Base-by-base conservation (phyloP, 2,113 vertebrate genomes). In the Bagarius yarrelli region DNA sequence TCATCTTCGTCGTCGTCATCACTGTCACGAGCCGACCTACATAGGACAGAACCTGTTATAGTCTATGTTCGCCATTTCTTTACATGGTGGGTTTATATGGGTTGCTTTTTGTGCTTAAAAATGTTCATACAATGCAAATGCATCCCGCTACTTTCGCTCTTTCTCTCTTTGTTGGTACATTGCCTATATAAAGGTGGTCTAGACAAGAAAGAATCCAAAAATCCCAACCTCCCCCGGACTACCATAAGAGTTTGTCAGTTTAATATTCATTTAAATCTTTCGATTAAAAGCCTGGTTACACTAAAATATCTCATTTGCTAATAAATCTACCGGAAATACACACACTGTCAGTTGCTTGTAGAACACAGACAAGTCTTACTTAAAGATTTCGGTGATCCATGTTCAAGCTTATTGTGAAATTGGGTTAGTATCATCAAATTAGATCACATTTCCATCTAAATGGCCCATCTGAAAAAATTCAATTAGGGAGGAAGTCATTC, bases 1-100 rank as follows among this genome's bases (percentile, higher is more conserved):
- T 97, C 95, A 0, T 98, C 94, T 0, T 97, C 96, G 0, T 98
- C 98, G 0, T 98, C 97, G 0, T 98, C 96, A 0, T 99, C 97
- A 0, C 96, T 99, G 91, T 98, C 98, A 83, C 96, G 91, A 76
- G 95, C 92, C 0, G 91, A 95, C 92, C 98, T 99, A 84, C 0
- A 63, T 73, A 66, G 30, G 34, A 13, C 6, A 11, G 27, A 40
- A 60, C 8, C 1, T 32, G 14, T 27, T 70, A 44, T 67, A 57
- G 18, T n/a, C 34, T 14, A 25, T 8, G 53, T 21, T 63, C 14
- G 8, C 21, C 27, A 23, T 52, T 21, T 3, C 6, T 44, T 25
- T 30, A 30, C 11, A 55, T 16, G 12, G 25, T 16, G 36, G 6
- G n/a, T n/a, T n/a, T n/a, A n/a, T n/a, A n/a, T n/a, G n/a, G n/a